Conservation (phyloP, 2,113 vertebrate species). For the Oreamnos americanus region DNA sequence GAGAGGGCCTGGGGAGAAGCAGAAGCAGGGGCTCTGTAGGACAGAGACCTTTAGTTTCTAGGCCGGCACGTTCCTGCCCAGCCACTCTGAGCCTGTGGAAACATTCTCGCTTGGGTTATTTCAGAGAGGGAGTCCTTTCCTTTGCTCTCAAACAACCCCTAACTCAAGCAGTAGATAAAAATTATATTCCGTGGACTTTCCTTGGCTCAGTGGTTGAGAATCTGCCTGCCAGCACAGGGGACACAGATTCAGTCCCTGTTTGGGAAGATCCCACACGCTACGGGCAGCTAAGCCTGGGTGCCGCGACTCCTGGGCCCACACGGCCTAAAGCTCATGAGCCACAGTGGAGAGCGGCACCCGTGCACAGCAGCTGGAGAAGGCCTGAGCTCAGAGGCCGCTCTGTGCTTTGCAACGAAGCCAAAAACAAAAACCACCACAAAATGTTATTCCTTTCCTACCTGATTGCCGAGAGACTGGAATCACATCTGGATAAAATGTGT, state of each 20-base stretch:
- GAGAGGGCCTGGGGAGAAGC: neutral
- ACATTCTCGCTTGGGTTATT: neutral
- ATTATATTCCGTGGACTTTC: neutral
- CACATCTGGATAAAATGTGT: neutral
- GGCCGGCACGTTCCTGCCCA: neutral
- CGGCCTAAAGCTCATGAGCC: rapidly evolving
- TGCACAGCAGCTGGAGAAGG: neutral
- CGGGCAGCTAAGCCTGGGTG: neutral
- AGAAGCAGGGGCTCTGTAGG: neutral
- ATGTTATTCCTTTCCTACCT: neutral
- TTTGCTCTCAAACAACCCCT: neutral
- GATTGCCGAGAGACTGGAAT: neutral
- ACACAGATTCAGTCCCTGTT: neutral
- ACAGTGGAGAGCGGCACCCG: rapidly evolving
- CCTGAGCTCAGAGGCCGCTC: neutral
- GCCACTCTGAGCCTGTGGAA: neutral
- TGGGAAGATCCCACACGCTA: neutral
- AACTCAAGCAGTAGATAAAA: neutral
- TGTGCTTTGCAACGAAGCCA: neutral
- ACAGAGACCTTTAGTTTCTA: neutral
- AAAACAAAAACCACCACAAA: neutral
- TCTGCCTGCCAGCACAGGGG: neutral
- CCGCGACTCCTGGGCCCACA: rapidly evolving
- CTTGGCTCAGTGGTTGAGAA: neutral
- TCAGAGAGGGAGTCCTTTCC: neutral